A percentile compares a stretch with the other conserved stretches of the same genome.
These are phyloP conservation scores for Caenorhabditis sinica DNA, from an alignment of 2,888 invertebrate genomes.

Conservation along the genomic window DNA sequence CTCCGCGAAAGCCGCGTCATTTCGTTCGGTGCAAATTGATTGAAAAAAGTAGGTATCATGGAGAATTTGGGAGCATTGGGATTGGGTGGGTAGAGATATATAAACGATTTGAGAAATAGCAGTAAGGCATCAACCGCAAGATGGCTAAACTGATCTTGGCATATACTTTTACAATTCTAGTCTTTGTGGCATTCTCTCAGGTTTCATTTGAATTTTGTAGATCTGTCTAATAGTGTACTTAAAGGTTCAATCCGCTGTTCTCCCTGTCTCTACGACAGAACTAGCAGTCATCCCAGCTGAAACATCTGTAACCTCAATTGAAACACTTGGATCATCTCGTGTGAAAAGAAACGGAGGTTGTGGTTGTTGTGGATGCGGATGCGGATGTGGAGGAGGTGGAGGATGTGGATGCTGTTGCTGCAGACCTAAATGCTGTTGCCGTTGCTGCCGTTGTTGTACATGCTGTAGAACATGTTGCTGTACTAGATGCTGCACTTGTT, in stretches of 20 bases:
- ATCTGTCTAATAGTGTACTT: background rate
- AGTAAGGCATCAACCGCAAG: background rate
- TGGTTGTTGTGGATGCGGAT: conserved; percentile 38
- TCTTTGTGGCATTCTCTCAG: background rate
- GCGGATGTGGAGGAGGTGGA: conserved; percentile 53
- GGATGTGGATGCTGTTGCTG: conserved; percentile 58
- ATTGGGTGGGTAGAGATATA: conserved; percentile 3
- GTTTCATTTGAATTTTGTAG: background rate
- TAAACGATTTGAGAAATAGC: background rate
- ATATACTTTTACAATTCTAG: background rate
- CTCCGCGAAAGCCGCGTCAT: conserved; percentile 11
- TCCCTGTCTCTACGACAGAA: conserved; percentile 42
- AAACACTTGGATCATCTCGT: conserved; percentile 60
- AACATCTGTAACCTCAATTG: conserved; percentile 32
- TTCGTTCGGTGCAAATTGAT: background rate
- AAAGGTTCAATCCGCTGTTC: conserved; percentile 35
- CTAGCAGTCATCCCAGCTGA: conserved; percentile 11
- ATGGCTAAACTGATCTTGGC: conserved; percentile 1
- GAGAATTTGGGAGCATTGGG: background rate
- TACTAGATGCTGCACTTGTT: conserved; percentile 67
- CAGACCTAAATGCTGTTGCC: conserved; percentile 64
- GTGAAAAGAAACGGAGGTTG: conserved; percentile 66
- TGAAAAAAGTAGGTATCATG: conserved; percentile 10
- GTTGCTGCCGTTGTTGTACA: conserved; percentile 62
- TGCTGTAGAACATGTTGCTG: conserved; percentile 69